Evolutionary conservation across 2,888 invertebrate genomes (phyloP), one percentile per base, ranked within the genome.

Genomic region (Mamestra brassicae): DNA sequence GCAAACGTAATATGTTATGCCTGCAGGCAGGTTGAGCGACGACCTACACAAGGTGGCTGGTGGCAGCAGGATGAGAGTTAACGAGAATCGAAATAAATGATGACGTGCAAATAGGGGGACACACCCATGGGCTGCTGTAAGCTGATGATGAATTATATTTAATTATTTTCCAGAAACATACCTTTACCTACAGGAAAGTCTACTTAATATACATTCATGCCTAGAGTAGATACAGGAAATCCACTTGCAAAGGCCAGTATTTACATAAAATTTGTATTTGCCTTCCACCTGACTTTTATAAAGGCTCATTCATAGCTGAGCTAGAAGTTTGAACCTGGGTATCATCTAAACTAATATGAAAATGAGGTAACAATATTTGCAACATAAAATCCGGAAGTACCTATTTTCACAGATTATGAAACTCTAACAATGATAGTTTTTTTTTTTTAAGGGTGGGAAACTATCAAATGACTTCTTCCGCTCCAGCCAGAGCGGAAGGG

Each of bases 221-320:
- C 47, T 38, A 42, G 26, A 45, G 38, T 74, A 52, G 26, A 45
- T 60, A 75, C 45, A 71, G 71, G 75, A 60, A 75, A 79, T 54
- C 15, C 52, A 79, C 34, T 47, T 47, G 47, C 47, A 72, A 58
- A 58, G 72, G 80, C 60, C 52, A 26, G 8, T 54, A 75, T 79
- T 75, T 47, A 45, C 72, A 75, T 60, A 79, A 72, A 80, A 38
- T 79, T 72, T 79, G 58, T 52, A 52, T 60, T 54, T 13, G 26
- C 47, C 45, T 79, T 79, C 15, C 60, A n/a, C 8, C 47, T 60
- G 36, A 54, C 60, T 38, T 60, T 65, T 26, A 47, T 34, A 52
- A 17, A 50, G 36, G 45, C 34, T 26, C 11, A n/a, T 26, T 42
- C n/a, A 38, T 15, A 4, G 42, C 15, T 26, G 15, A 8, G 15